Evolutionary conservation across 2,113 vertebrate genomes (phyloP).

Genomic region (Pipa parva): DNA sequence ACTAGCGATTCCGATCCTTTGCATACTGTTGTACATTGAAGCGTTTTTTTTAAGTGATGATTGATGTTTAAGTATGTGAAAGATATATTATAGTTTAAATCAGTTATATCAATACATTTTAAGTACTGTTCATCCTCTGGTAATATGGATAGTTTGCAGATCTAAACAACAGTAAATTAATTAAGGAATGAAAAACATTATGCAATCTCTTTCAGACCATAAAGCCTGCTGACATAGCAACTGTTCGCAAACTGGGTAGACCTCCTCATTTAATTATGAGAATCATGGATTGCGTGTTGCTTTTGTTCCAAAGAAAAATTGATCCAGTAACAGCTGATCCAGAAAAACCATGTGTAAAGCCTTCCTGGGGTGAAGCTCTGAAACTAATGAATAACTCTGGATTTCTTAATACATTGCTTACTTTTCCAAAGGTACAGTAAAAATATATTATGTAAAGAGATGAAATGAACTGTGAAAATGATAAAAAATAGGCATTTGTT

Average conservation of each 20-base stretch:
- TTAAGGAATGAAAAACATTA: background rate
- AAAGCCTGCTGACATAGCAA: conserved; percentile 77
- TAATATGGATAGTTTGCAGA: too few species aligned
- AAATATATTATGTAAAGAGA: background rate
- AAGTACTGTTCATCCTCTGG: too few species aligned
- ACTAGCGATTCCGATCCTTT: too few species aligned
- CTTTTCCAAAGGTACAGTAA: conserved; percentile 69
- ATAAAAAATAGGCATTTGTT: background rate
- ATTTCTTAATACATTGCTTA: conserved; percentile 72
- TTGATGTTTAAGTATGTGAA: too few species aligned
- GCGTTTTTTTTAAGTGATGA: too few species aligned
- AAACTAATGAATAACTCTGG: conserved; percentile 77
- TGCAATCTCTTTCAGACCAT: conserved; percentile 66
- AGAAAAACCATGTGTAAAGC: conserved; percentile 60
- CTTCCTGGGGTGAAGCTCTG: conserved; percentile 73
- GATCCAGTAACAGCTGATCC: conserved; percentile 64
- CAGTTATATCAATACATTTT: too few species aligned
- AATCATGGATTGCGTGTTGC: conserved; percentile 79
- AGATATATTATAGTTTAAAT: too few species aligned
- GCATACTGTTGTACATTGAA: too few species aligned
- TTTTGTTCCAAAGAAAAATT: conserved; percentile 75
- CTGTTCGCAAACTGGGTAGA: conserved; percentile 77
- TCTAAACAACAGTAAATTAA: background rate
- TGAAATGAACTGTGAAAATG: too few species aligned
- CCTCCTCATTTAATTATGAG: conserved; percentile 83